These are phyloP conservation scores for Drosophila eugracilis DNA, from an alignment of 1,140 invertebrate genomes.

Conservation along the genomic window DNA sequence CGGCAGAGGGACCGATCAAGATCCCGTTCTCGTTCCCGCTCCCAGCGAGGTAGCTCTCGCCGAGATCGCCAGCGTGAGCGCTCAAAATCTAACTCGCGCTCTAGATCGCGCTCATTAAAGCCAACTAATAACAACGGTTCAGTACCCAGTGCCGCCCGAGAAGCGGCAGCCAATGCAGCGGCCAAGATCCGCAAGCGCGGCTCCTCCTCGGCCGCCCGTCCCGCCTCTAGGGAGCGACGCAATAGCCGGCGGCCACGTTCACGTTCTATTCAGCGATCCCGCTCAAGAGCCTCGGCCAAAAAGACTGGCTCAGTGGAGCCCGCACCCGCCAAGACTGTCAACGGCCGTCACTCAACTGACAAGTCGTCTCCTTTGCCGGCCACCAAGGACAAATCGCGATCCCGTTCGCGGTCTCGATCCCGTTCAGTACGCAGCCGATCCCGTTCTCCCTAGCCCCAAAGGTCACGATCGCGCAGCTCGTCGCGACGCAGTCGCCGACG, in stretches of 20 bases:
- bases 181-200: slow-evolving; percentile 70
- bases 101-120: slow-evolving; percentile 49
- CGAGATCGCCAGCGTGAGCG: slow-evolving; percentile 60
- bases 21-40: slow-evolving; percentile 61
- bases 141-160: slow-evolving; percentile 60
- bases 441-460: slow-evolving; percentile 54
- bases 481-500: slow-evolving; percentile 56
- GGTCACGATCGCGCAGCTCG: slow-evolving; percentile 70
- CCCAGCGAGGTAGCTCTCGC: slow-evolving; percentile 31
- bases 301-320: slow-evolving; percentile 78
- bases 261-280: slow-evolving; percentile 55
- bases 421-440: slow-evolving; percentile 66
- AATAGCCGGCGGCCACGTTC: slow-evolving; percentile 57
- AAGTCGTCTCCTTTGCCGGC: slow-evolving; percentile 49
- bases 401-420: slow-evolving; percentile 60
- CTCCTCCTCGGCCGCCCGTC: slow-evolving; percentile 37
- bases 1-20: slow-evolving; percentile 67
- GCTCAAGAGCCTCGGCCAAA: slow-evolving; percentile 61
- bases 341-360: slow-evolving; percentile 63
- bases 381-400: slow-evolving; percentile 64
- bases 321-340: slow-evolving; percentile 82
- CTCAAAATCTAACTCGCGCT: slow-evolving; percentile 56
- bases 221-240: slow-evolving; percentile 51
- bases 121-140: slow-evolving; percentile 64
- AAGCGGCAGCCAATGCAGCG: slow-evolving; percentile 74